Percentiles rank a stretch among this genome's conserved stretches.
phyloP scores from a whole-genome alignment of 2,113 vertebrate species.

The Patagioenas fasciata region DNA sequence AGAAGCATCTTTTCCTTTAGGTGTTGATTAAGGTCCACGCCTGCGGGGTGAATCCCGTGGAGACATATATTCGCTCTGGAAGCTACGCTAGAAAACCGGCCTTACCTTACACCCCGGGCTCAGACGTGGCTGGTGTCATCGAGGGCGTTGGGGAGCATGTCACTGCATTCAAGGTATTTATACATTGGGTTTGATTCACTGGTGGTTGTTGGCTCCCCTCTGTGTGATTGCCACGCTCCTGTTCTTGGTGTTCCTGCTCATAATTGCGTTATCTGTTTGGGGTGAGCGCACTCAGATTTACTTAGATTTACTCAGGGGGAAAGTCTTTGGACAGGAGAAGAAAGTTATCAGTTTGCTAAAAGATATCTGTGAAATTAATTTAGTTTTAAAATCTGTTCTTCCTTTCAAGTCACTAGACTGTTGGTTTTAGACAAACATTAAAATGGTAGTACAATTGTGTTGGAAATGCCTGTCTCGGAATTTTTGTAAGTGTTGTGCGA shows the following conservation, averaged over 20 bases:
- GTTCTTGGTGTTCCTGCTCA: background rate
- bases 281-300: no score
- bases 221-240: fast-evolving
- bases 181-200: fast-evolving
- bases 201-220: fast-evolving
- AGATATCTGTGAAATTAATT: background rate
- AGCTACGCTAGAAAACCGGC: slow-evolving; percentile 69
- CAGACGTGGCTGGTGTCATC: slow-evolving; percentile 85
- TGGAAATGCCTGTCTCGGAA: background rate
- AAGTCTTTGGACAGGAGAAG: background rate
- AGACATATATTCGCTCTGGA: slow-evolving; percentile 91
- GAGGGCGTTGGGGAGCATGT: slow-evolving; percentile 81
- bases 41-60: slow-evolving; percentile 93
- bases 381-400: background rate
- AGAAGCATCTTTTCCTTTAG: slow-evolving; percentile 62
- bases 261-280: fast-evolving
- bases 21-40: slow-evolving; percentile 88
- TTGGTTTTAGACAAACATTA: background rate
- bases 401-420: background rate
- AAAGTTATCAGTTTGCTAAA: background rate
- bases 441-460: background rate
- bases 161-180: slow-evolving; percentile 80
- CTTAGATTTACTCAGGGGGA: background rate
- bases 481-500: background rate
- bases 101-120: slow-evolving; percentile 88